Percentiles rank a stretch among this genome's conserved stretches.
Evolutionary conservation across 2,888 invertebrate genomes (phyloP).

Genomic region (Nyleta sp.): DNA sequence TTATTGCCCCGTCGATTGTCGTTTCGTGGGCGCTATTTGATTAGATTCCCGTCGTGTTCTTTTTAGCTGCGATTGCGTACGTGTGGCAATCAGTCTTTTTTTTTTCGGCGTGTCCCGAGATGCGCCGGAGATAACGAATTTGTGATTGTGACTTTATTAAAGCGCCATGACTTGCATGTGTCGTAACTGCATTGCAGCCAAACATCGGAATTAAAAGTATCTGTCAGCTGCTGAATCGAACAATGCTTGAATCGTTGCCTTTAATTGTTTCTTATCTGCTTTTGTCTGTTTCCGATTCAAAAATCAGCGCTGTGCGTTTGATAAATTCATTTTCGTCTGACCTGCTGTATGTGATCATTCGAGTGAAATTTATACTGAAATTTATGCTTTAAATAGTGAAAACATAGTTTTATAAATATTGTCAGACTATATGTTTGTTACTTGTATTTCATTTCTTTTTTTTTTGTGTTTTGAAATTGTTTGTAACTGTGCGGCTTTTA

Average conservation of each 20-base stretch:
- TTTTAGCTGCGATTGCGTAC: conserved; percentile 17
- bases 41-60: conserved; percentile 29
- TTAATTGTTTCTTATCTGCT: conserved; percentile 41
- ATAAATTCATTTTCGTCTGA: not conserved
- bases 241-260: conserved; percentile 15
- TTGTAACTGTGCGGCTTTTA: no score
- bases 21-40: conserved; percentile 29
- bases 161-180: conserved; percentile 60
- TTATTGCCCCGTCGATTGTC: conserved; percentile 43
- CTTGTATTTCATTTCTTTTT: no score
- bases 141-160: conserved; percentile 56
- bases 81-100: conserved; percentile 31
- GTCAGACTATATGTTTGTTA: no score
- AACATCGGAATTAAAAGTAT: conserved; percentile 46
- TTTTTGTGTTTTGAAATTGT: no score
- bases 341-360: no score
- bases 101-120: not conserved
- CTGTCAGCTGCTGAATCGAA: conserved; percentile 58
- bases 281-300: conserved; percentile 2
- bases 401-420: no score
- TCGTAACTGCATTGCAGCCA: conserved; percentile 34
- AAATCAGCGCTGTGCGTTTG: not conserved
- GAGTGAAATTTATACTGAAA: no score
- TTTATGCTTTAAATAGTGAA: no score
- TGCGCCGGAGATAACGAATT: conserved; percentile 4